A percentile compares a stretch with the other conserved stretches of the same genome.
Evolutionary conservation across 2,888 invertebrate species (phyloP).

Genomic region (Epistrophe grossulariae): DNA sequence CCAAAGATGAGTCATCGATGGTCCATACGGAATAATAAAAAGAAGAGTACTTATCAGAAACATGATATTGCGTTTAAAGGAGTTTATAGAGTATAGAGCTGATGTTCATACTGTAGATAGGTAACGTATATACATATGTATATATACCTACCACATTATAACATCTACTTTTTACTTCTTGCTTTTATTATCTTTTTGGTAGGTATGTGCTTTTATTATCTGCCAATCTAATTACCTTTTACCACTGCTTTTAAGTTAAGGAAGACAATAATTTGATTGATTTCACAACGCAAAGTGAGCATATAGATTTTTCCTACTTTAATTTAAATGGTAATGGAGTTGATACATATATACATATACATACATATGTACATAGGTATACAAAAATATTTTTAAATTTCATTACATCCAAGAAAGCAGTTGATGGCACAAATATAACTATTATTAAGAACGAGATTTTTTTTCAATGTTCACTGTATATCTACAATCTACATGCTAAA

Average conservation of each 20-base stretch:
- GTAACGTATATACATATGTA: no score
- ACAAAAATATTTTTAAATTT: background rate
- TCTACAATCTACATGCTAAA: background rate
- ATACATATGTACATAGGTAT: no score
- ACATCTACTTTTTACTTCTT: background rate
- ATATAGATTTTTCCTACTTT: background rate
- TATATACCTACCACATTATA: no score
- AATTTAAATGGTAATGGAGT: background rate
- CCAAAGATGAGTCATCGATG: constrained; percentile 4
- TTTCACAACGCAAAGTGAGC: background rate
- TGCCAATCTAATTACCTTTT: constrained; percentile 27
- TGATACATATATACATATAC: no score
- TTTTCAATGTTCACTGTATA: background rate
- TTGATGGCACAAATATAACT: background rate
- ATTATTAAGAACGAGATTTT: background rate
- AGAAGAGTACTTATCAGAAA: background rate
- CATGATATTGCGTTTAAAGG: background rate
- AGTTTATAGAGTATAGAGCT: background rate
- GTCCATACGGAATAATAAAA: constrained; percentile 10
- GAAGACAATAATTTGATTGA: constrained; percentile 33
- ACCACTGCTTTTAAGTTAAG: constrained; percentile 16
- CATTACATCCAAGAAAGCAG: background rate
- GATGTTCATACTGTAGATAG: no score
- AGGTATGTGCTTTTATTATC: background rate
- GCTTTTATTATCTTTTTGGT: background rate